A percentile compares a stretch with the other conserved stretches of the same genome.
These are phyloP conservation scores for Cyclina sinensis DNA, from an alignment of 1,140 invertebrate species.

Conservation along the genomic window DNA sequence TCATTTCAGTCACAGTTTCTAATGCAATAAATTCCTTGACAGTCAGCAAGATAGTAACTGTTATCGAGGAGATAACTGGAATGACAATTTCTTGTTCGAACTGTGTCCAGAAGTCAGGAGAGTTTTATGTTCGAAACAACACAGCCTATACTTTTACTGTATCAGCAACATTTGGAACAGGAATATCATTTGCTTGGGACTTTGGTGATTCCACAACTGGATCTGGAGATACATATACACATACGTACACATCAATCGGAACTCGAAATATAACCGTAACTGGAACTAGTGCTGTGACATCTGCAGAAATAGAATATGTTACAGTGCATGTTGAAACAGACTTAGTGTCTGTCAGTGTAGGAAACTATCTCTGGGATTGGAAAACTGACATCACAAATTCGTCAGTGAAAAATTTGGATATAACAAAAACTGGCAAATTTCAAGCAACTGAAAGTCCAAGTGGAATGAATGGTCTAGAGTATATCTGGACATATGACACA, in stretches of 20 bases:
- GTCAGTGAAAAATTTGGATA: neutral
- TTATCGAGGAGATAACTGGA: slow-evolving; percentile 62
- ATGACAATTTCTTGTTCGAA: slow-evolving; percentile 45
- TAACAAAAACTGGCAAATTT: slow-evolving; percentile 15
- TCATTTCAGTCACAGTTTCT: slow-evolving; percentile 7
- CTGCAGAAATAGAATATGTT: neutral
- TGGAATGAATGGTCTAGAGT: slow-evolving; percentile 5
- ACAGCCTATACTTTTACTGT: slow-evolving; percentile 35
- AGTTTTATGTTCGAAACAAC: neutral
- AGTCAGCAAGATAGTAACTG: slow-evolving; percentile 39
- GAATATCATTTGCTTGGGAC: slow-evolving; percentile 64
- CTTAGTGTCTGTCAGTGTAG: neutral
- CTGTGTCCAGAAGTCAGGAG: slow-evolving; percentile 22
- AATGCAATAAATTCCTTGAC: slow-evolving; percentile 49
- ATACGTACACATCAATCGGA: neutral
- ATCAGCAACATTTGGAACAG: slow-evolving; percentile 49
- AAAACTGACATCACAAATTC: neutral
- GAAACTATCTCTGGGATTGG: neutral
- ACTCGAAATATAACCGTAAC: slow-evolving; percentile 36
- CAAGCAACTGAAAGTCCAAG: neutral
- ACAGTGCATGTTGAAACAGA: slow-evolving; percentile 33
- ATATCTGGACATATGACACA: slow-evolving; percentile 25
- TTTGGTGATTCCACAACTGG: slow-evolving; percentile 20
- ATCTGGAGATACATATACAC: neutral
- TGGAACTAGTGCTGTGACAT: slow-evolving; percentile 26